Conservation (phyloP, 2,888 invertebrate genomes). For the Clitarchus hookeri region DNA sequence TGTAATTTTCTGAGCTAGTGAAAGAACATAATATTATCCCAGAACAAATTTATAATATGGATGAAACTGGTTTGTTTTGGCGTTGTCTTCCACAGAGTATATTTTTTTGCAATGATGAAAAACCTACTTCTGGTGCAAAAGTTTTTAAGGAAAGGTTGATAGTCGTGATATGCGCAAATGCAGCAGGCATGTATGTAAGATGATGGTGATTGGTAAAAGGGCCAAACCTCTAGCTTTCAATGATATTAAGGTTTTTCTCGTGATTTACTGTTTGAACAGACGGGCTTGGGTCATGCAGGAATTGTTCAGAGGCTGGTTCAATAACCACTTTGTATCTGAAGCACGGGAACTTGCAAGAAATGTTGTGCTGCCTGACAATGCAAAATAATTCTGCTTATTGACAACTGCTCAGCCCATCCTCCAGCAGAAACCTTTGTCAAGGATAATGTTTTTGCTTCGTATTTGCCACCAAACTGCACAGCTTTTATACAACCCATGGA, state of each 20-base stretch:
- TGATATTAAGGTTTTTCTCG: background rate
- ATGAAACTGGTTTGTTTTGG: background rate
- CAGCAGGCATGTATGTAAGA: background rate
- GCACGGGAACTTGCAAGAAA: background rate
- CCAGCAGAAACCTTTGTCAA: background rate
- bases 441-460: background rate
- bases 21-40: background rate
- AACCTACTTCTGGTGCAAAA: background rate
- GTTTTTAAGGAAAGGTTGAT: background rate
- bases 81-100: background rate
- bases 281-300: background rate
- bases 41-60: background rate
- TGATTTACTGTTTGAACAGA: background rate
- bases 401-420: constrained; percentile 1
- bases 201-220: background rate
- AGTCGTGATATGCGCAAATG: background rate
- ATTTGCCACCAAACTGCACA: background rate
- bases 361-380: background rate
- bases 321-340: background rate
- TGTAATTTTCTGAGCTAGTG: background rate
- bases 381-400: background rate
- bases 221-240: background rate
- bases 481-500: background rate
- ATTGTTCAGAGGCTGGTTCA: background rate
- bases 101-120: background rate